Base-by-base conservation (phyloP, 2,113 vertebrate species). In the Telmatochromis bifrenatus region DNA sequence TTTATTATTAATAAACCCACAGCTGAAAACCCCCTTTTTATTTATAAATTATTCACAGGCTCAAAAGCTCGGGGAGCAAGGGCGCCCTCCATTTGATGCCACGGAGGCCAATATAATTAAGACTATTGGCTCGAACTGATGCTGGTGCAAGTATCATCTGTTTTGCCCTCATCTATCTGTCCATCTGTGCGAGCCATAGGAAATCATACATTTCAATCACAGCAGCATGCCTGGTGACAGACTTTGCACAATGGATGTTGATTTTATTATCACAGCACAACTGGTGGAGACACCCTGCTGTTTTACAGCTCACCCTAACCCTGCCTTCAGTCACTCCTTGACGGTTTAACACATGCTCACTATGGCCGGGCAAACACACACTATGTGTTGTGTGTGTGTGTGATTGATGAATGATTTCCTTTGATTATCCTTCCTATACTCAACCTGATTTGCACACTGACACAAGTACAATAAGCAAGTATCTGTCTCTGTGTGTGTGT, bases 1-100 rank as follows among this genome's bases (percentile, higher is more conserved):
- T 97, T 93, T 93, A 96, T 96, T 96, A 96, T 97, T 96, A 96
- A 97, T 96, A 96, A 95, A 94, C 91, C 94, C 89, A 88, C 90
- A 91, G 88, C 88, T 92, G 91, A 95, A 96, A 94, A 89, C 31
- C 83, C 92, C 91, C 85, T 87, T 95, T 95, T 93, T 92, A 91
- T 90, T 55, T 75, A 94, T 96, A 58, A 96, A 96, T 96, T 92
- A 96, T 96, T 96, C 82, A 96, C 82, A 82, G 37, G 7, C 91
- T 93, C 86, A 93, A 93, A 93, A 95, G 94, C 93, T 96, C 73
- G 9, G 92, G 94, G 94, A 94, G 89, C 82, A 90, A 83, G 82
- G 87, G 93, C 80, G 89, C 90, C 88, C 94, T 92, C 88, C 91
- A 87, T 95, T 91, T 83, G 89, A 93, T 93, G 90, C 89, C 89